A percentile compares a stretch with the other conserved stretches of the same genome.
phyloP scores from a whole-genome alignment of 2,113 vertebrate genomes.

The Galemys pyrenaicus region DNA sequence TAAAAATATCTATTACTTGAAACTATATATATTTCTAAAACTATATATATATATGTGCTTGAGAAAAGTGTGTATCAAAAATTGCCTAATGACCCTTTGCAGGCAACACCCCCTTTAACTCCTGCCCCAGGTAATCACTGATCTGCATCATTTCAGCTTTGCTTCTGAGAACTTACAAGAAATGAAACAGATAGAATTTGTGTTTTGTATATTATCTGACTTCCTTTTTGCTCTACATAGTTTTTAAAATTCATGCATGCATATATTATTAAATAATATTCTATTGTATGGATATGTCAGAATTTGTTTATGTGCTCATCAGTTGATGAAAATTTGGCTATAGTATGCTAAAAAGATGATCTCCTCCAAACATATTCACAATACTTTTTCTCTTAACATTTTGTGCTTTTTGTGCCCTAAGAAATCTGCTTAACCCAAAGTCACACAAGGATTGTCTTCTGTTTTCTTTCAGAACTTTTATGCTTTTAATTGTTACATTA shows the following conservation, averaged over 20 bases:
- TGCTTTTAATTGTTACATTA: neutral
- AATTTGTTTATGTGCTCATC: neutral
- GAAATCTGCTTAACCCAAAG: neutral
- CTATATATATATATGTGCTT: neutral
- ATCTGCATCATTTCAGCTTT: neutral
- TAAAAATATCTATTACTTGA: neutral
- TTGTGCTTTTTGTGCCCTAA: neutral
- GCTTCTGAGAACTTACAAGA: neutral
- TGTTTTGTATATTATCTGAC: neutral
- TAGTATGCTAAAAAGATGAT: neutral
- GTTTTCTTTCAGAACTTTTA: slow-evolving; percentile 20
- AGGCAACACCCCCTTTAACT: neutral
- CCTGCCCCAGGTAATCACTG: neutral
- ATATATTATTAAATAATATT: neutral
- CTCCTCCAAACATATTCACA: neutral
- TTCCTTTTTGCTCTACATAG: neutral
- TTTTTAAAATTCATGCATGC: neutral
- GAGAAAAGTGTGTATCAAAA: neutral
- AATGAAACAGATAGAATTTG: neutral
- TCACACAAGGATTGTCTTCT: neutral
- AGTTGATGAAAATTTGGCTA: neutral
- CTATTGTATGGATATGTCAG: neutral
- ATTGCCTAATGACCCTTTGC: too few species aligned
- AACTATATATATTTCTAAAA: neutral
- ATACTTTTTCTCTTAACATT: slow-evolving; percentile 3